These are phyloP conservation scores for Spodoptera picta DNA, from an alignment of 2,888 invertebrate species.

Conservation along the genomic window DNA sequence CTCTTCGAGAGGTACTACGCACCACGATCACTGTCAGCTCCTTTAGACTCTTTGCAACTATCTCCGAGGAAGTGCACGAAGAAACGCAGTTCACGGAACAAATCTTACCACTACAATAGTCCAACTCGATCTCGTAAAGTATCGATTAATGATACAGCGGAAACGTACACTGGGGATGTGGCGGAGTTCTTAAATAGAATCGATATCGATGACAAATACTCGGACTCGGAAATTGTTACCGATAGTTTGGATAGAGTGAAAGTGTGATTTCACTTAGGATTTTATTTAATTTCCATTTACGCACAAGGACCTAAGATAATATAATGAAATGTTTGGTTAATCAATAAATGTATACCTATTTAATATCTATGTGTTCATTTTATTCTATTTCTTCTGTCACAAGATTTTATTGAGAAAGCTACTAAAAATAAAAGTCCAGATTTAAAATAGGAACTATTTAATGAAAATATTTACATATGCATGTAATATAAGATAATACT, in stretches of 20 bases:
- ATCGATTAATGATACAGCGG: constrained; percentile 77
- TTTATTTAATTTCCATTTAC: constrained; percentile 4
- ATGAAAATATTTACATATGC: constrained; percentile 9
- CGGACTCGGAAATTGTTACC: constrained; percentile 71
- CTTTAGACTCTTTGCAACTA: constrained; percentile 72
- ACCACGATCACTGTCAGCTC: constrained; percentile 78
- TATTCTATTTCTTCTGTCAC: too few relatives aligned
- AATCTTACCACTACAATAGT: constrained; percentile 69
- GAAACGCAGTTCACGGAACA: constrained; percentile 67
- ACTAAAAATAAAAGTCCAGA: background rate
- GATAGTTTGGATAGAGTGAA: constrained; percentile 68
- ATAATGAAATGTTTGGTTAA: too few relatives aligned
- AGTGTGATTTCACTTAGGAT: constrained; percentile 39
- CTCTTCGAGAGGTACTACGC: constrained; percentile 92
- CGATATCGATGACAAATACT: constrained; percentile 75
- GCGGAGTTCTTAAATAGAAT: constrained; percentile 78
- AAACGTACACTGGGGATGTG: constrained; percentile 73
- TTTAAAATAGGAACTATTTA: constrained; percentile 26
- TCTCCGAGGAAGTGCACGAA: constrained; percentile 79
- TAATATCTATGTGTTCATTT: too few relatives aligned
- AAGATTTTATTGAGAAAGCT: too few relatives aligned
- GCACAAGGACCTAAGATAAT: constrained; percentile 15
- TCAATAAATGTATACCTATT: too few relatives aligned
- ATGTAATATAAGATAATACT: background rate
- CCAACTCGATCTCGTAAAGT: constrained; percentile 77